Conservation (phyloP, 1,140 invertebrate species). For the Cotesia vestalis region DNA sequence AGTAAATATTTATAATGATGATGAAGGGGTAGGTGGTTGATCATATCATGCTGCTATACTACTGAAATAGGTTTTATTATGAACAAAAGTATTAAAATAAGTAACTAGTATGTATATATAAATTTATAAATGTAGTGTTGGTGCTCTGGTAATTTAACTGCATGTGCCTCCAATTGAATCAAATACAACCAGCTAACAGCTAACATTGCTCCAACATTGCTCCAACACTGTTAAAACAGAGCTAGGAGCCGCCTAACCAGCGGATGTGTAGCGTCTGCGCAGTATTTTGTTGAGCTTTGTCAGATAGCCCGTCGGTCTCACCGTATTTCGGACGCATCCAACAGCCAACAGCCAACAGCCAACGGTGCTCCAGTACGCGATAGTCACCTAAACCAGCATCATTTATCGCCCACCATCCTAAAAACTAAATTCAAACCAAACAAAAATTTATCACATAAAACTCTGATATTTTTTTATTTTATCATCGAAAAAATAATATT, state of each 20-base stretch:
- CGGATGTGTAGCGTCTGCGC: slow-evolving; percentile 47
- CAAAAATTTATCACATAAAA: too few species aligned
- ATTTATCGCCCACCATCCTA: slow-evolving; percentile 49
- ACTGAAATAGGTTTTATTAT: background rate
- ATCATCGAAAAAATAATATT: background rate
- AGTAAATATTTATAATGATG: too few species aligned
- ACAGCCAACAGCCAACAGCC: slow-evolving; percentile 1
- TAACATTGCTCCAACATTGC: too few species aligned
- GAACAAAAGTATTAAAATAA: background rate
- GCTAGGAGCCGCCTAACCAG: background rate
- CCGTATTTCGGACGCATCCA: slow-evolving; percentile 49
- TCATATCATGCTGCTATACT: too few species aligned
- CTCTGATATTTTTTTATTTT: slow-evolving; percentile 22
- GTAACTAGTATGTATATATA: background rate
- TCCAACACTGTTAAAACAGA: too few species aligned
- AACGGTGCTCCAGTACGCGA: slow-evolving; percentile 48
- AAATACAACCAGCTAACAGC: too few species aligned
- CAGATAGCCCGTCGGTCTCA: slow-evolving; percentile 50
- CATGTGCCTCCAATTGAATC: slow-evolving; percentile 4
- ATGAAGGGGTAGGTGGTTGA: too few species aligned
- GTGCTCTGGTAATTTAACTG: background rate
- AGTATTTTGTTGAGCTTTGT: slow-evolving; percentile 37
- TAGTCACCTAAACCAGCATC: slow-evolving; percentile 52
- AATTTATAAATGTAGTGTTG: background rate
- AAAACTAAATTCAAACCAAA: slow-evolving; percentile 3